Evolutionary conservation across 2,113 vertebrate genomes (phyloP).

Genomic region (Mustelus asterias): DNA sequence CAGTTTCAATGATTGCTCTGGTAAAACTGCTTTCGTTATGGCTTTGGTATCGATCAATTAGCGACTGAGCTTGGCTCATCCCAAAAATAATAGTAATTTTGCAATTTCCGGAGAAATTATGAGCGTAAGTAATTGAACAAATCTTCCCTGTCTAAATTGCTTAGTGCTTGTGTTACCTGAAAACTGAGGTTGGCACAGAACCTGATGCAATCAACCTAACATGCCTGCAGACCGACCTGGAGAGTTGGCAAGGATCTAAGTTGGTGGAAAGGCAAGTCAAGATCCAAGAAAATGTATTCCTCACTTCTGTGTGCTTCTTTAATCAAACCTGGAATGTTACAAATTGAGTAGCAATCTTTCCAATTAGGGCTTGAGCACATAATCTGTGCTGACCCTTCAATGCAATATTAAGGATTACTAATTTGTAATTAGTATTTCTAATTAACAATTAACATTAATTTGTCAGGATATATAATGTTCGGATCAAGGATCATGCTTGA

Average conservation of each 20-base stretch:
- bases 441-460: not conserved
- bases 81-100: not conserved
- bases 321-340: not conserved
- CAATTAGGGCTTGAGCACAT: not conserved
- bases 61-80: not conserved
- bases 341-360: not conserved
- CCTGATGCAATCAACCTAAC: not conserved
- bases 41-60: not conserved
- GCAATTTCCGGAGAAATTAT: not conserved
- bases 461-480: not conserved
- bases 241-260: not conserved
- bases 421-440: not conserved
- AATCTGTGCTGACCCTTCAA: slow-evolving; percentile 3
- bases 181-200: not conserved
- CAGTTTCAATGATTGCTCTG: not conserved
- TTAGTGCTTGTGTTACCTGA: not conserved
- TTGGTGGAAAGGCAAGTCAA: not conserved
- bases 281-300: not conserved
- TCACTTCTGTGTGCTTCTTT: not conserved
- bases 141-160: not conserved
- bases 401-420: not conserved
- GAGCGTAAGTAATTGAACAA: not conserved
- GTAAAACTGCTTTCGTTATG: not conserved
- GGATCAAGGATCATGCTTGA: not conserved
- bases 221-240: not conserved